Evolutionary conservation across 2,888 invertebrate species (phyloP), one percentile per base, ranked within the genome.

Genomic region (Sesia apiformis): DNA sequence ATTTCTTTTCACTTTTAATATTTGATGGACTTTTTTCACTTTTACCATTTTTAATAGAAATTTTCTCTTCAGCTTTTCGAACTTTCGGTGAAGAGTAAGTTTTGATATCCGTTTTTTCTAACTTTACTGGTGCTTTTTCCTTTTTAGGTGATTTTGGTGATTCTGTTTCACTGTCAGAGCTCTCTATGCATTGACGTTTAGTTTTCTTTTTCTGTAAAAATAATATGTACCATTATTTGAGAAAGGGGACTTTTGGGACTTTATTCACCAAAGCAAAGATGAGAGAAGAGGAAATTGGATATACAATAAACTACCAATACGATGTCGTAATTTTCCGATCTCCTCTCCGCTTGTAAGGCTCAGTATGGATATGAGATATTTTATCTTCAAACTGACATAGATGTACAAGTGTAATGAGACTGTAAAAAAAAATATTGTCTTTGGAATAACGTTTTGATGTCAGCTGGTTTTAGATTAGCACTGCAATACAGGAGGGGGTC

Each of bases 181-280:
- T 89, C 43, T 82, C 81, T 61, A 86, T 84, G 38, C 85, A 66
- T 57, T 76, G 81, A 0, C 86, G 75, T 69, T 88, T 89, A 5
- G 59, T 38, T 65, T 76, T 83, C 58, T 76, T 81, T 63, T 79
- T 82, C 84, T 83, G 58, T 39, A 63, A 63, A 54, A 23, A 23
- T 23, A 23, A 23, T 23, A 1, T 23, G 23, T 23, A 23, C 23
- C 23, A 23, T 23, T 23, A 23, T 23, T 23, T 23, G 23, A 23
- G 23, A 23, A 23, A 23, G 2, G 23, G 23, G 23, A 23, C 23
- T 23, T 23, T 23, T 23, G 23, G 23, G 23, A 1, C 23, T 1
- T 23, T 23, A 2, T 23, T 23, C 23, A 23, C 23, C 23, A 23
- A 23, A 23, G 23, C 23, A 23, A 23, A 23, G 23, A 23, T n/a